phyloP scores from a whole-genome alignment of 2,113 vertebrate species.

The Ascaphus truei region DNA sequence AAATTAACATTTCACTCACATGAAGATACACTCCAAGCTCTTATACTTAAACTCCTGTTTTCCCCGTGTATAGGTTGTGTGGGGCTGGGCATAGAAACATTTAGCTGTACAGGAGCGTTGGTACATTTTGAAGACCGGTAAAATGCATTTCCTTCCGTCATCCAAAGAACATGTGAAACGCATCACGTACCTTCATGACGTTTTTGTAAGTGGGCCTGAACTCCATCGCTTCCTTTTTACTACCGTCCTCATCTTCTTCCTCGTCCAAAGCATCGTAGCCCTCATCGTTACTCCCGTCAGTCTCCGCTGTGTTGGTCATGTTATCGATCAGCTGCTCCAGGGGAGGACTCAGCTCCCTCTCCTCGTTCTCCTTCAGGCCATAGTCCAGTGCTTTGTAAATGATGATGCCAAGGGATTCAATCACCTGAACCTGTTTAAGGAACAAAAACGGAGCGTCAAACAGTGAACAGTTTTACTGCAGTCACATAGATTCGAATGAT shows the following conservation, averaged over 20 bases:
- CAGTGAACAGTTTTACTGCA: no score
- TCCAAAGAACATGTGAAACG: background rate
- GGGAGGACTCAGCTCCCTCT: constrained; percentile 89
- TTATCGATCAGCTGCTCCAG: constrained; percentile 90
- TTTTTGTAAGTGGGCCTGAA: constrained; percentile 75
- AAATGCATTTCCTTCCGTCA: no score
- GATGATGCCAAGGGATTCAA: constrained; percentile 93
- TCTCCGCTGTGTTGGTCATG: constrained; percentile 85
- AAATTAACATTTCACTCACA: no score
- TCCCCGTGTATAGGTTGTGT: no score
- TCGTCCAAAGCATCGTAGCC: constrained; percentile 92
- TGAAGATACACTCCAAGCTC: no score
- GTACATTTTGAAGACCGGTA: no score
- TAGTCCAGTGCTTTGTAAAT: constrained; percentile 98
- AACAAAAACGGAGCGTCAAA: no score
- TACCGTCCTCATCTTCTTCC: constrained; percentile 72
- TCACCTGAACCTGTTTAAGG: constrained; percentile 62
- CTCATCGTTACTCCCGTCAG: constrained; percentile 80
- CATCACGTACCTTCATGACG: constrained; percentile 79
- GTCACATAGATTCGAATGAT: no score
- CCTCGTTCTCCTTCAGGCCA: constrained; percentile 93
- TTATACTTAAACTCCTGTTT: no score
- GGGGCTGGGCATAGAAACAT: no score
- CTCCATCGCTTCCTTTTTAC: constrained; percentile 52
- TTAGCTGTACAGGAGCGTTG: no score